phyloP scores from a whole-genome alignment of 2,888 invertebrate genomes.

The Lamellibrachia columna region DNA sequence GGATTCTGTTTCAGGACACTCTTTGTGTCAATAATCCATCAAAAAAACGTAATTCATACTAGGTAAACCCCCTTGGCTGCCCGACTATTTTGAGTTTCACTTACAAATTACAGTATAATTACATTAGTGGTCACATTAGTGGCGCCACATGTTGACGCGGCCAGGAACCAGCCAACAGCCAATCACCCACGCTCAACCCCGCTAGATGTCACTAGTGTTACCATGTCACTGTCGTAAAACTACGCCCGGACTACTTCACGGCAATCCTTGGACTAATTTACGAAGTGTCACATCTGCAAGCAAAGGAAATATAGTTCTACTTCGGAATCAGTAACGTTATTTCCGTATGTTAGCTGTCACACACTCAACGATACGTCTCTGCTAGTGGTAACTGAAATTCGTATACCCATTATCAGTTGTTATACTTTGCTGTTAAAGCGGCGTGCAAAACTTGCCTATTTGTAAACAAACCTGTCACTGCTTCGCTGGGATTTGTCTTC shows the following conservation, averaged over 20 bases:
- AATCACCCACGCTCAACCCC: not conserved
- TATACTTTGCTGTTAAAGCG: not conserved
- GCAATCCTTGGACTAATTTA: not conserved
- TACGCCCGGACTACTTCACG: not conserved
- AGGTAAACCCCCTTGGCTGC: no score
- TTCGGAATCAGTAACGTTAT: not conserved
- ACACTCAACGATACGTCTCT: not conserved
- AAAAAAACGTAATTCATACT: no score
- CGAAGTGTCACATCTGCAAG: slow-evolving; percentile 6
- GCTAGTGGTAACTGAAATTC: not conserved
- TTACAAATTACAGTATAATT: no score
- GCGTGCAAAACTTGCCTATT: not conserved
- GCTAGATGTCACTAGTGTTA: not conserved
- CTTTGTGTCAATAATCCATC: no score
- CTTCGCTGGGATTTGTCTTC: not conserved
- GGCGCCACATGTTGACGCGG: not conserved
- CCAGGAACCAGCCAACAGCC: not conserved
- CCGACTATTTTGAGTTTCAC: no score
- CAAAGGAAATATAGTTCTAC: not conserved
- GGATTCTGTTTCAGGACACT: no score
- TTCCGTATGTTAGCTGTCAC: not conserved
- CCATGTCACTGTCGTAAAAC: not conserved
- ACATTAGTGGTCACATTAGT: no score
- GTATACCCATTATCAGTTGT: not conserved
- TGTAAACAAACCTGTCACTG: not conserved